Conservation (phyloP, 2,113 vertebrate genomes). For the Stigmatopora nigra region DNA sequence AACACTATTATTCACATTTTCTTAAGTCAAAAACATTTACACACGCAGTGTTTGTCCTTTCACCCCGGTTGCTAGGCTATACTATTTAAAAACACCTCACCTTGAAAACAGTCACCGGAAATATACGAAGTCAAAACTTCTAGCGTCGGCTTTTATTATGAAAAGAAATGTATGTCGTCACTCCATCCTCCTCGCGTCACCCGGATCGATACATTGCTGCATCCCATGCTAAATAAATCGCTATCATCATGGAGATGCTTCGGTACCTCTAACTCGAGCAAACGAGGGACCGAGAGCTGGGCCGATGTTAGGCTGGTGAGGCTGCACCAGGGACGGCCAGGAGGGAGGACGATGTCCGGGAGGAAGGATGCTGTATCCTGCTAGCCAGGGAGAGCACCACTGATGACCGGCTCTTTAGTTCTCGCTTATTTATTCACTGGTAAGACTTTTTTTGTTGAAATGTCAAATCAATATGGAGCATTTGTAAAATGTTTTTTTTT, state of each 20-base stretch:
- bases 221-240: conserved; percentile 2
- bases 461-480: background rate
- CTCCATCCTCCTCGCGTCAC: conserved; percentile 23
- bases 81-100: background rate
- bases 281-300: background rate
- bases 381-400: conserved; percentile 32
- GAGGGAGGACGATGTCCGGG: conserved; percentile 38
- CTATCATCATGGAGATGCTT: background rate
- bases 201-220: conserved; percentile 30
- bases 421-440: conserved; percentile 41
- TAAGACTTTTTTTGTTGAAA: conserved; percentile 9
- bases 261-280: background rate
- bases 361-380: conserved; percentile 43
- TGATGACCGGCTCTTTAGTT: conserved; percentile 57
- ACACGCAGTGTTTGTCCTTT: background rate
- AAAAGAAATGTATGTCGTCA: conserved; percentile 37
- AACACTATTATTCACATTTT: background rate
- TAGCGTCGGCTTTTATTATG: conserved; percentile 30
- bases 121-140: background rate
- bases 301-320: conserved; percentile 14
- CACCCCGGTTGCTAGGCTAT: conserved; percentile 3
- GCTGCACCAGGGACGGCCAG: conserved; percentile 33
- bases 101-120: background rate
- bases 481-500: background rate
- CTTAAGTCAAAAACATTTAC: background rate